Evolutionary conservation across 2,113 vertebrate genomes (phyloP), one percentile per base, ranked within the genome.

Genomic region (Bucco capensis): DNA sequence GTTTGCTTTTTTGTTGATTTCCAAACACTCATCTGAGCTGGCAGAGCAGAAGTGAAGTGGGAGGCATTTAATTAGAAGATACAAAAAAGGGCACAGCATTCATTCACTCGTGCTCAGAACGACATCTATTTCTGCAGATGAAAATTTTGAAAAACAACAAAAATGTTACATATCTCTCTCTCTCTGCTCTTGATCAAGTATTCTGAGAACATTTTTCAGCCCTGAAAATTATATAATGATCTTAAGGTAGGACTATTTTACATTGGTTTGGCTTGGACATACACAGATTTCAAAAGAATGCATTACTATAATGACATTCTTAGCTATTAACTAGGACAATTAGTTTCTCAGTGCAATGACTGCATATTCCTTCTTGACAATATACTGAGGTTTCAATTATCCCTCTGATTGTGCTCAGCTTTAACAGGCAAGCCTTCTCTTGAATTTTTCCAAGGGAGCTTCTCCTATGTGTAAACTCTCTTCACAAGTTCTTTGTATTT

Each of bases 1-100:
- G 14, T 75, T 93, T 90, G 35, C 22, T 50, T 82, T 60, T 86
- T 73, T 83, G 72, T 92, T 82, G 69, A 70, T 76, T 91, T 89
- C 61, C 56, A 77, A 73, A 83, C 23, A 65, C 90, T 54, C 50
- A 31, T 75, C 37, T 70, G 73, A 91, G 75, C 64, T 88, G 49
- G 75, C 61, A 92, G 73, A 93, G 56, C 84, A 94, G 89, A 94
- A 95, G 31, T 87, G 54, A 83, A 94, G 93, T 94, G 61, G 81
- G 93, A 92, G 94, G 90, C n/a, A 19, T 86, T 89, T 89, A 89
- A 92, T 87, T 82, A 94, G 62, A 86, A 57, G 27, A 82, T 19
- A 75, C 33, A 75, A 84, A 47, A 74, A 86, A 87, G 78, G 58
- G 44, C 81, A 90, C 25, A 67, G 23, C 16, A 67, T 72, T 87